Conservation (phyloP, 2,113 vertebrate genomes). For the Uropsilus gracilis region DNA sequence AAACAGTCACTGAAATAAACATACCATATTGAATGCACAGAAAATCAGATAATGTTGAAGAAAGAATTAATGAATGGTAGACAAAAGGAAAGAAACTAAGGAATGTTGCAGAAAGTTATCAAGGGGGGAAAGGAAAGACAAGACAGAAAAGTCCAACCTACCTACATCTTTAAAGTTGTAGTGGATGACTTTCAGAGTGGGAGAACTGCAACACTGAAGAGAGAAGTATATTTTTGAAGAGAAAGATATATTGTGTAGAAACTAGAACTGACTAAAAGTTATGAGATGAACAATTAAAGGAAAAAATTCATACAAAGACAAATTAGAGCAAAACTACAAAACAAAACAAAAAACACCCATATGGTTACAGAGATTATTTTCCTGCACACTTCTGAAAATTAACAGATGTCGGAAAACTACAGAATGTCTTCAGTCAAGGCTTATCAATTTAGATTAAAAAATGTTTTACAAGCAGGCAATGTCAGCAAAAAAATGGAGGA, state of each 20-base stretch:
- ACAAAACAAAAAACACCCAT: too few relatives aligned
- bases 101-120: not conserved
- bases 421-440: not conserved
- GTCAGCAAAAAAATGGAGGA: not conserved
- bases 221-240: not conserved
- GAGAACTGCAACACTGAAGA: not conserved
- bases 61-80: not conserved
- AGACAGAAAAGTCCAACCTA: not conserved
- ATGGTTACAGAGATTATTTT: not conserved
- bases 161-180: not conserved
- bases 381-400: too few relatives aligned
- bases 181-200: not conserved
- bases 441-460: slow-evolving; percentile 1
- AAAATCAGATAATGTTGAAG: not conserved
- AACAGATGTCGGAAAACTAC: not conserved
- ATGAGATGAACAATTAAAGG: not conserved
- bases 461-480: not conserved
- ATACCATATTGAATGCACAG: not conserved
- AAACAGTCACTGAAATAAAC: not conserved
- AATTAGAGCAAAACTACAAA: not conserved
- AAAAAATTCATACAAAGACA: not conserved
- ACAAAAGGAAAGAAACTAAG: too few relatives aligned
- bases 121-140: not conserved
- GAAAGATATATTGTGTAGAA: not conserved
- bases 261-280: slow-evolving; percentile 5